These are phyloP conservation scores for Netelia fuscicornis DNA, from an alignment of 2,888 invertebrate species.

Conservation along the genomic window DNA sequence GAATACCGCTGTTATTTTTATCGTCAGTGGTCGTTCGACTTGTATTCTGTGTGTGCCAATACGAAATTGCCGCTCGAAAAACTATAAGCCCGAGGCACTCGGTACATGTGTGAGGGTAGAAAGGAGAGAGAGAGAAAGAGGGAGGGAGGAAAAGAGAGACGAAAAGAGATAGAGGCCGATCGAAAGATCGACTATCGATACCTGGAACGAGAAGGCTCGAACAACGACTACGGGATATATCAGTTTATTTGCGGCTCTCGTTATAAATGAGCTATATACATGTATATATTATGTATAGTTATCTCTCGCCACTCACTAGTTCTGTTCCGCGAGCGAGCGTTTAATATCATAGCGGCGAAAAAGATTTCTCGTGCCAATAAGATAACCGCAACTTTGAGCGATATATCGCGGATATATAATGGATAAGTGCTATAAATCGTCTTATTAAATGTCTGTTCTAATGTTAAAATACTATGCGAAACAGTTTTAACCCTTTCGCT, in stretches of 20 bases:
- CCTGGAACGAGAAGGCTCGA: slow-evolving; percentile 64
- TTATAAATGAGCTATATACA: slow-evolving; percentile 43
- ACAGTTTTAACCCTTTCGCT: slow-evolving; percentile 57
- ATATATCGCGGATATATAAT: slow-evolving; percentile 61
- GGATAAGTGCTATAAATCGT: slow-evolving; percentile 64
- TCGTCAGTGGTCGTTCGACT: slow-evolving; percentile 16
- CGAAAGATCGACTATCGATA: slow-evolving; percentile 68
- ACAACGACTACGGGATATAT: slow-evolving; percentile 64
- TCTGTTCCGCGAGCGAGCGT: slow-evolving; percentile 41
- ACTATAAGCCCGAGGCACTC: slow-evolving; percentile 55
- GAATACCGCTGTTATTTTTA: slow-evolving; percentile 35
- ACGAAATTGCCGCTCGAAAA: slow-evolving; percentile 59
- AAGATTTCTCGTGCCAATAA: slow-evolving; percentile 64
- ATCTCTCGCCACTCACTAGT: slow-evolving; percentile 50
- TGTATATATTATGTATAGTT: slow-evolving; percentile 37
- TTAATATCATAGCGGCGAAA: slow-evolving; percentile 25
- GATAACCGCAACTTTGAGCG: slow-evolving; percentile 61
- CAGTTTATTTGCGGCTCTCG: slow-evolving; percentile 64
- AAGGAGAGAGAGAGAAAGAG: slow-evolving; percentile 14
- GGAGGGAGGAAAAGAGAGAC: not conserved
- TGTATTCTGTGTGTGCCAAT: slow-evolving; percentile 33
- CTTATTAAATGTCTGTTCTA: slow-evolving; percentile 62
- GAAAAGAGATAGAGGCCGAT: slow-evolving; percentile 41
- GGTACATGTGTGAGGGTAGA: slow-evolving; percentile 1
- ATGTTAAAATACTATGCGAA: slow-evolving; percentile 25